phyloP scores from a whole-genome alignment of 2,888 invertebrate species.

The Conomelus anceps region DNA sequence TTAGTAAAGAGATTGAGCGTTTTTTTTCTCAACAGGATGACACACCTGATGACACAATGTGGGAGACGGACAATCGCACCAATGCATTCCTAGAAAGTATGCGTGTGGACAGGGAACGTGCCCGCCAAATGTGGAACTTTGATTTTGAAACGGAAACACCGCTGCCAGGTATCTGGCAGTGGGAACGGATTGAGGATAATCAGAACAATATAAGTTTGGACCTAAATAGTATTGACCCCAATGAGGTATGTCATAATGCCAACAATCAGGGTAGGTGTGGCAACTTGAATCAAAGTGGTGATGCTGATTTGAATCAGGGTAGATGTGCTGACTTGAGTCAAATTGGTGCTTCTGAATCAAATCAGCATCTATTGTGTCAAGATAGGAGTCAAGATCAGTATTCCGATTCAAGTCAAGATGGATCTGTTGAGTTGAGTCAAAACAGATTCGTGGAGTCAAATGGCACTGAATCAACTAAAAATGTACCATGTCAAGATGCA shows the following conservation, averaged over 20 bases:
- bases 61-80: background rate
- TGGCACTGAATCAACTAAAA: background rate
- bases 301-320: background rate
- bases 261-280: too few species aligned
- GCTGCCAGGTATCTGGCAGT: conserved; percentile 1
- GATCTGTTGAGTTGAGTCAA: background rate
- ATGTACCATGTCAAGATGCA: too few species aligned
- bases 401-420: background rate
- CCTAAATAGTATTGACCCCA: background rate
- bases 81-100: background rate
- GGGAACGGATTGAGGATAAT: background rate
- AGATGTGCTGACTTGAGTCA: background rate
- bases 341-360: background rate
- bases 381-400: too few species aligned
- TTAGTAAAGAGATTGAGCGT: too few species aligned
- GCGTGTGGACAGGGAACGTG: background rate
- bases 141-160: conserved; percentile 9
- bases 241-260: background rate
- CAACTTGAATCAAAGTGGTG: background rate
- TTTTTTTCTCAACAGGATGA: background rate
- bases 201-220: too few species aligned
- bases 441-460: background rate
- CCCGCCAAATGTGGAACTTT: conserved; percentile 6
- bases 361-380: too few species aligned
- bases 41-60: background rate